Base-by-base conservation (phyloP, 2,797 vertebrate genomes). In the Parambassis ranga region DNA sequence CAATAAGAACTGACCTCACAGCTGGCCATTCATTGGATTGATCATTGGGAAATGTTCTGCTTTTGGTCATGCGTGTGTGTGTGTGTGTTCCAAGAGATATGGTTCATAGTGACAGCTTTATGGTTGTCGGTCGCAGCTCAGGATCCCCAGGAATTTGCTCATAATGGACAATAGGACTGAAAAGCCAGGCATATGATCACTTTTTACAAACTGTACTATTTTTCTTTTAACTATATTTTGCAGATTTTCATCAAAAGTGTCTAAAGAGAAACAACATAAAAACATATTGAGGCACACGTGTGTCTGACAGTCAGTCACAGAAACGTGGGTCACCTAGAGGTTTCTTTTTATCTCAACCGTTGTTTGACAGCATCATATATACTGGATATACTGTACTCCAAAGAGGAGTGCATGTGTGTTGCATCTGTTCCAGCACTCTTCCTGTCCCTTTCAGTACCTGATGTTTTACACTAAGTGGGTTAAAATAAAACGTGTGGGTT, bases 401-500 rank as follows among this genome's bases (percentile, higher is more conserved):
- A 57, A 64, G 15, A 18, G 2, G 13, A 18, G 53, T 33, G 43
- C 79, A 87, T 67, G 47, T 80, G 79, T 50, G 1, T 33, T 61
- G 67, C 75, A 79, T 77, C 49, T 78, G 79, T 48, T 65, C 41
- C 33, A 20, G 31, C 49, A 61, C 62, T 68, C 62, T 65, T 46
- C 47, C 53, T 46, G 44, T 65, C 46, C 22, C 26, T 20, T 15
- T 6, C 42, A 32, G 49, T 18, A 3, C 33, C 42, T 39, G n/a
- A n/a, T 4, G n/a, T 28, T 73, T 62, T 36, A 46, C 41, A n/a
- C n/a, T n/a, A n/a, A n/a, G 9, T 19, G 65, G 32, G 59, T 59
- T 47, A 15, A 64, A 68, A 66, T 9, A 26, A n/a, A n/a, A n/a
- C n/a, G n/a, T n/a, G n/a, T n/a, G n/a, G n/a, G n/a, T n/a, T n/a